Conservation (phyloP, 2,797 vertebrate species). For the Kryptopterus vitreolus region DNA sequence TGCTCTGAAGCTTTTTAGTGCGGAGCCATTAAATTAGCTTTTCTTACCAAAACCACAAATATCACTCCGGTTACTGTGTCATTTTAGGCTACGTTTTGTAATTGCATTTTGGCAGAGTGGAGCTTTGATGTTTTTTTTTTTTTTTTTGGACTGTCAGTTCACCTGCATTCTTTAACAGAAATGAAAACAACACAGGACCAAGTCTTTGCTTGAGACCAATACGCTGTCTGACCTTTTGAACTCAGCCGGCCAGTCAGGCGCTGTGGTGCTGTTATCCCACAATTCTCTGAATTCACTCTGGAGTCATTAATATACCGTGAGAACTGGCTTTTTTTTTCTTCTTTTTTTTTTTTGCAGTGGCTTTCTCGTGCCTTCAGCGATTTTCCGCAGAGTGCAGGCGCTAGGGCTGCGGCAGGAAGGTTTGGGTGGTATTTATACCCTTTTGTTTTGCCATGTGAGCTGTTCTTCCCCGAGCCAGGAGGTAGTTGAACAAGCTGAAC, state of each 20-base stretch:
- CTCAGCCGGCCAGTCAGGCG: constrained; percentile 44
- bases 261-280: constrained; percentile 43
- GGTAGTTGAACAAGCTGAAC: constrained; percentile 62
- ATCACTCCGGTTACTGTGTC: constrained; percentile 68
- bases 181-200: background rate
- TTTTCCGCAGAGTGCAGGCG: constrained; percentile 64
- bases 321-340: too few relatives aligned
- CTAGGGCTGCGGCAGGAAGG: constrained; percentile 54
- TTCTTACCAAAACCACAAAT: constrained; percentile 72
- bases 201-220: background rate
- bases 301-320: constrained; percentile 65
- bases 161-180: constrained; percentile 40
- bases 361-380: constrained; percentile 67
- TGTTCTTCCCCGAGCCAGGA: constrained; percentile 63
- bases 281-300: constrained; percentile 59
- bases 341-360: constrained; percentile 64
- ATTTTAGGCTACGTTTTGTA: constrained; percentile 49
- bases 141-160: constrained; percentile 28
- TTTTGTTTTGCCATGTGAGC: constrained; percentile 64
- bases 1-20: constrained; percentile 70
- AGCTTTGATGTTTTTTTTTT: too few relatives aligned
- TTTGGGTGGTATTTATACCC: constrained; percentile 67
- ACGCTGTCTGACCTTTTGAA: constrained; percentile 58
- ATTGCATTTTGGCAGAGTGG: constrained; percentile 50
- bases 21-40: constrained; percentile 68